Evolutionary conservation across 2,113 vertebrate species (phyloP), one percentile per base, ranked within the genome.

Genomic region (Phaetusa simplex): DNA sequence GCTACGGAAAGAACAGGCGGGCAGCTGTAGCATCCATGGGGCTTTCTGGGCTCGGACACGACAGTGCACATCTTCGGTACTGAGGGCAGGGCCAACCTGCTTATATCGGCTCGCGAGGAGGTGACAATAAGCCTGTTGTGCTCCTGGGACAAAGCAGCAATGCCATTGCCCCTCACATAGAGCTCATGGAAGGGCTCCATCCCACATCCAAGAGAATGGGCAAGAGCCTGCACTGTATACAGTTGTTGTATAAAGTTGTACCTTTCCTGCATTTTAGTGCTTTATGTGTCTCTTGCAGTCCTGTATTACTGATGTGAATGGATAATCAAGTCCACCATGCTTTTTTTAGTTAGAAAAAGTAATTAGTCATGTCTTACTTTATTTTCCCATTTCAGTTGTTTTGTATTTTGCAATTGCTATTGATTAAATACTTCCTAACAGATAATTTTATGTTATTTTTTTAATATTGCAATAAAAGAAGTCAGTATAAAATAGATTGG

Each of bases 331-430:
- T 11, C 45, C 29, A 34, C 45, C 70, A 8, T 36, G 59, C 91
- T 96, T 91, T 80, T 95, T 95, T 88, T 87, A 91, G 93, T 94
- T 93, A 91, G 78, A 53, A 93, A 78, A 94, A 86, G 47, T 23
- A 93, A 40, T 64, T 29, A 65, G 65, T 52, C 4, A 83, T 92
- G 94, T 93, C 91, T 95, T 88, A 89, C 89, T 98, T 96, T 87
- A 85, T 84, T 96, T 96, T 96, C 92, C 42, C 50, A 36, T 95
- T 86, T 74, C 34, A 55, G 80, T 88, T 87, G 66, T 19, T 80
- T 94, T 93, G 42, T 62, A 88, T 96, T 94, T 95, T 94, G n/a
- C 91, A 95, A 40, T 96, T 55, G 8, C 66, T 96, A 95, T 86
- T 96, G 93, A 97, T 84, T 86, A 79, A 90, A 29, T 95, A 91